Conservation (phyloP, 2,113 vertebrate species). For the Ariopsis seemanni region DNA sequence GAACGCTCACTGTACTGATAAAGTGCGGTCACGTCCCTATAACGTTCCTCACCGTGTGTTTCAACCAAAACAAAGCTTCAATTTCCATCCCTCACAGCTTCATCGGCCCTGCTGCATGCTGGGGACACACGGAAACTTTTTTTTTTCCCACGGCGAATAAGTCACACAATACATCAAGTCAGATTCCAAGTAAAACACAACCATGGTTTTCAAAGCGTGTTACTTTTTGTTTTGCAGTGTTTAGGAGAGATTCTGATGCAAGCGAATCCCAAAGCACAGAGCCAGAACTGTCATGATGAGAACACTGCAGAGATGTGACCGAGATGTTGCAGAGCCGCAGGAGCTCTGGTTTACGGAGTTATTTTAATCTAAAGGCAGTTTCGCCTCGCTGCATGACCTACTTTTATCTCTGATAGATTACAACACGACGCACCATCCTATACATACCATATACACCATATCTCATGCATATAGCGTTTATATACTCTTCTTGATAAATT, state of each 20-base stretch:
- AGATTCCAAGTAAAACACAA: constrained; percentile 8
- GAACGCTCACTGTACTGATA: not conserved
- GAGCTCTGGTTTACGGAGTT: constrained; percentile 43
- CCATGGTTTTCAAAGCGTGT: not conserved
- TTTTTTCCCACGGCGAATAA: not conserved
- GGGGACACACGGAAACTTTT: not conserved
- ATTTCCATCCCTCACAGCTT: constrained; percentile 2
- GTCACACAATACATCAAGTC: not conserved
- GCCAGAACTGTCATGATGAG: not conserved
- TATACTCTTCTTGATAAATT: not conserved
- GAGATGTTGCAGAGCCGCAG: constrained; percentile 38
- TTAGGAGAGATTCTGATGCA: constrained; percentile 7
- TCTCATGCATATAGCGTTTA: not conserved
- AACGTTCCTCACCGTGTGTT: not conserved
- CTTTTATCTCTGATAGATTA: constrained; percentile 56
- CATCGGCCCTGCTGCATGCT: not conserved
- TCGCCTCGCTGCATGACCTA: constrained; percentile 56
- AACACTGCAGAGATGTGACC: constrained; percentile 24
- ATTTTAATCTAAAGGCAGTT: constrained; percentile 57
- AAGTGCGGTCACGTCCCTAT: not conserved
- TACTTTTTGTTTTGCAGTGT: not conserved
- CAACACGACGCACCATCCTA: not conserved
- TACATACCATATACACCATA: not conserved
- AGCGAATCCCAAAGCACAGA: not conserved
- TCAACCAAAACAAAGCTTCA: constrained; percentile 5